Conservation (phyloP, 2,113 vertebrate genomes). For the Lagenorhynchus albirostris region DNA sequence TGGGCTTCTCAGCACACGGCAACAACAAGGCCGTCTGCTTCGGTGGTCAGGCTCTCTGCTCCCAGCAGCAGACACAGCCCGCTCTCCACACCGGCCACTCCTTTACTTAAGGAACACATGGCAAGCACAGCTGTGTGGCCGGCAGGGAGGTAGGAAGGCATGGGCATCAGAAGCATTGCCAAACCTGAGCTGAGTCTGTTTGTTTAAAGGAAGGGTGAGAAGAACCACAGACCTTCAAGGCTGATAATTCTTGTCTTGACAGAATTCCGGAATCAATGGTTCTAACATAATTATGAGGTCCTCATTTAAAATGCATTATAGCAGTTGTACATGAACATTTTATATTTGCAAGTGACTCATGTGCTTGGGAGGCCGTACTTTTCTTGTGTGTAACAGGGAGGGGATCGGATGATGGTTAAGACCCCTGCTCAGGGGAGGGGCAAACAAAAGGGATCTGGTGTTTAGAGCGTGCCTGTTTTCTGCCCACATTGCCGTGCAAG, state of each 20-base stretch:
- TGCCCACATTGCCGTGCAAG: not conserved
- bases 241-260: not conserved
- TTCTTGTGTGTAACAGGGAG: not conserved
- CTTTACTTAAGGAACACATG: too few species aligned
- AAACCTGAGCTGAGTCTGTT: not conserved
- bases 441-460: accelerated
- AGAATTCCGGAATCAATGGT: not conserved
- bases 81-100: not conserved
- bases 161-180: not conserved
- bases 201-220: not conserved
- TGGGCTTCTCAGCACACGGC: not conserved
- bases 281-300: not conserved
- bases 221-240: not conserved
- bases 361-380: not conserved
- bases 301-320: not conserved
- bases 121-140: not conserved
- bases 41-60: accelerated
- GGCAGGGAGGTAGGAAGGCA: too few species aligned
- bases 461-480: accelerated
- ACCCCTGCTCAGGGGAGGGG: not conserved
- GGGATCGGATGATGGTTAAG: not conserved
- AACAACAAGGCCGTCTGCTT: accelerated
- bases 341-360: not conserved
- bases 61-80: not conserved
- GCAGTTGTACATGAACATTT: not conserved